These are phyloP conservation scores for Amphibalanus amphitrite DNA, from an alignment of 1,140 invertebrate species.

Conservation along the genomic window DNA sequence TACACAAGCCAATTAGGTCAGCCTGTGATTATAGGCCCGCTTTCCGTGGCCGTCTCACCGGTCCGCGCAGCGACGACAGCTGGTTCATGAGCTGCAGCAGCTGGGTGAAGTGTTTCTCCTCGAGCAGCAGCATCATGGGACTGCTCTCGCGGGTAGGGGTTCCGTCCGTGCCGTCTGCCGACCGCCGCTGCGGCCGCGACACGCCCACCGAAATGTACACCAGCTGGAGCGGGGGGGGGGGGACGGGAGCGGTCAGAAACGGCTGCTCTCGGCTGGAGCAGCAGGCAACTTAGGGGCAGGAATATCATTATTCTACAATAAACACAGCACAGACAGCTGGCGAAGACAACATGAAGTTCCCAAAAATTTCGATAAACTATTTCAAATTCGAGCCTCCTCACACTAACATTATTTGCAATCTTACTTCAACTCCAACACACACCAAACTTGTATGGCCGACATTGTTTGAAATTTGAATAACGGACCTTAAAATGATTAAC, in stretches of 20 bases:
- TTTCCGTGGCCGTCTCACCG: too few relatives aligned
- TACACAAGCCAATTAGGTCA: too few relatives aligned
- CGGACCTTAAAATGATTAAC: neutral
- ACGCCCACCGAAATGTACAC: slow-evolving; percentile 77
- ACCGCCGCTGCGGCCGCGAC: slow-evolving; percentile 33
- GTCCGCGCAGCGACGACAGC: too few relatives aligned
- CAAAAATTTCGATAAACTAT: too few relatives aligned
- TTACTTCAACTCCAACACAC: neutral
- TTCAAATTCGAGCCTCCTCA: too few relatives aligned
- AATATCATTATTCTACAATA: too few relatives aligned
- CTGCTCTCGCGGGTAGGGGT: slow-evolving; percentile 50
- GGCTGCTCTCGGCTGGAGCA: neutral
- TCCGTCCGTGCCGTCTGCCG: slow-evolving; percentile 24
- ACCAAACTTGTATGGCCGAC: neutral
- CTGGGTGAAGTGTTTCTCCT: slow-evolving; percentile 73
- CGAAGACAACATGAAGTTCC: too few relatives aligned
- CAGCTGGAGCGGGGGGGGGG: slow-evolving; percentile 41
- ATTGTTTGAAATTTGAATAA: neutral
- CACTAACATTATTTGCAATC: too few relatives aligned
- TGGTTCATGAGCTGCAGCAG: slow-evolving; percentile 75
- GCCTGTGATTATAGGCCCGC: too few relatives aligned
- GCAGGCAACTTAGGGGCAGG: too few relatives aligned
- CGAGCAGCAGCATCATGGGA: slow-evolving; percentile 63
- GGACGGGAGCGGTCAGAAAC: slow-evolving; percentile 10
- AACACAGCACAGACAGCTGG: too few relatives aligned